Conservation (phyloP, 2,797 vertebrate species). For the Onychomys arenicola region DNA sequence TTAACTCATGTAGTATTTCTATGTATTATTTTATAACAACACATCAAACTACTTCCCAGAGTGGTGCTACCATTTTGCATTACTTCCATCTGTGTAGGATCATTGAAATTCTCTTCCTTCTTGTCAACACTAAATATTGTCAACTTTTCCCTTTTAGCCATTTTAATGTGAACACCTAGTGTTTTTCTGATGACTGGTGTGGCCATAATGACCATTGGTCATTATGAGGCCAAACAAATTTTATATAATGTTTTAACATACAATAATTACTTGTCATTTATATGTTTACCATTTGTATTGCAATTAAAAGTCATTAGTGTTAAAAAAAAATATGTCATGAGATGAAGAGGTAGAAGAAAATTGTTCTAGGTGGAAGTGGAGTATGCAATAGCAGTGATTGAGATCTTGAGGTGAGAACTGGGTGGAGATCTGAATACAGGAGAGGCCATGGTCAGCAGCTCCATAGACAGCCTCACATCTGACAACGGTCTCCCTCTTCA, state of each 20-base stretch:
- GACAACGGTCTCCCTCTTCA: not conserved
- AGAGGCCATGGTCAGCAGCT: not conserved
- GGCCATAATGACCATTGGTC: not conserved
- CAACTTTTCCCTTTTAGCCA: not conserved
- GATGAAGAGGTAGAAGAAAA: not conserved
- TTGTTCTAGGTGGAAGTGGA: not conserved
- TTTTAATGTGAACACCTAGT: not conserved
- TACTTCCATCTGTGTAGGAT: not conserved
- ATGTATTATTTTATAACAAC: not conserved
- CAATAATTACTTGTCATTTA: not conserved
- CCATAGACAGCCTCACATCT: not conserved
- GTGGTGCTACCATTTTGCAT: accelerated
- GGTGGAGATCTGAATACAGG: not conserved
- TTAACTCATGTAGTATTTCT: not conserved
- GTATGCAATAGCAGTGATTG: not conserved
- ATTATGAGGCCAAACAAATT: not conserved
- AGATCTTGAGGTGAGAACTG: not conserved
- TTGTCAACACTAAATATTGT: not conserved
- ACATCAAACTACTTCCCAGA: not conserved
- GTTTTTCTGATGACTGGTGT: not conserved
- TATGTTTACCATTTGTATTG: not conserved
- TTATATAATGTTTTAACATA: not conserved
- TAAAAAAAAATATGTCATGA: not conserved
- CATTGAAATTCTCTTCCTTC: accelerated
- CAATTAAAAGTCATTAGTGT: not conserved